Conservation (phyloP, 2,888 invertebrate species). For the Rapana venosa region DNA sequence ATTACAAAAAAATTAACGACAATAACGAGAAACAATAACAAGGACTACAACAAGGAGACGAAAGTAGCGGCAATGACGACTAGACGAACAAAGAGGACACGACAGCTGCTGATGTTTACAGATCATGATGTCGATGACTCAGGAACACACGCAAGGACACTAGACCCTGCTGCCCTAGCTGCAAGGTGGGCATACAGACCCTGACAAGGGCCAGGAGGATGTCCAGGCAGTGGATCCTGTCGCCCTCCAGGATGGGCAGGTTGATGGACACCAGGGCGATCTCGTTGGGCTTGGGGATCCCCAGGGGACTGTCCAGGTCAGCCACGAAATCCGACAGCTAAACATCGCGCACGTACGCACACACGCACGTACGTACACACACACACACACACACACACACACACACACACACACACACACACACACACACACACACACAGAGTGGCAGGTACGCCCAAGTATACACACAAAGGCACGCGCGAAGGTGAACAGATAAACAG, state of each 20-base stretch:
- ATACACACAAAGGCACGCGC: not conserved
- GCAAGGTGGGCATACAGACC: slow-evolving; percentile 77
- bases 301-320: slow-evolving; percentile 94
- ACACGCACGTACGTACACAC: not conserved
- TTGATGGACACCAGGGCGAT: slow-evolving; percentile 97
- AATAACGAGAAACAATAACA: too few species aligned
- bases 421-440: not conserved
- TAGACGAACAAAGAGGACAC: too few species aligned
- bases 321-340: slow-evolving; percentile 97
- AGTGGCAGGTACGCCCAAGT: not conserved
- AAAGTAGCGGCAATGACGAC: too few species aligned
- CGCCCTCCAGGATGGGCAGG: slow-evolving; percentile 95
- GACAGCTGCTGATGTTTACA: too few species aligned
- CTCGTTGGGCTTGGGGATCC: slow-evolving; percentile 95
- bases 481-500: not conserved
- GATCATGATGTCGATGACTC: too few species aligned
- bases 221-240: slow-evolving; percentile 97
- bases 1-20: too few species aligned
- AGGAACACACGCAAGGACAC: too few species aligned
- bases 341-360: slow-evolving; percentile 74
- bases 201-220: slow-evolving; percentile 95
- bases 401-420: not conserved
- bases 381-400: not conserved
- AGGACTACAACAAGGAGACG: too few species aligned
- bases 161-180: too few species aligned